These are phyloP conservation scores for Lasioglossum morio DNA, from an alignment of 2,888 invertebrate species.

Conservation along the genomic window DNA sequence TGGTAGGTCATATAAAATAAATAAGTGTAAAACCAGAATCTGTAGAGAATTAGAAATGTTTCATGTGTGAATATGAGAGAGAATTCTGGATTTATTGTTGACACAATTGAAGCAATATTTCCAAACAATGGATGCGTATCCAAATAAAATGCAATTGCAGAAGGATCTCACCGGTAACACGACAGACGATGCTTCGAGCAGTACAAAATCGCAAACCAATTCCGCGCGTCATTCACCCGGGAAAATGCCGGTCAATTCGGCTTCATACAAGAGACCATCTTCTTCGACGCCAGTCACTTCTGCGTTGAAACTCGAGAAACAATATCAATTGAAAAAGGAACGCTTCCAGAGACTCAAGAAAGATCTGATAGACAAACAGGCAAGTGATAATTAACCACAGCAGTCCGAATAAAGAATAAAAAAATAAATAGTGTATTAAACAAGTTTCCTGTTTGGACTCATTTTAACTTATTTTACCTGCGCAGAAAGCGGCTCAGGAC, in stretches of 20 bases:
- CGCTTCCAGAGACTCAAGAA: constrained; percentile 69
- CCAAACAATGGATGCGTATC: background rate
- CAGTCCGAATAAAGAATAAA: too few species aligned
- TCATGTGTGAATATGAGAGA: background rate
- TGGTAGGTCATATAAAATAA: background rate
- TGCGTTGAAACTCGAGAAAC: constrained; percentile 73
- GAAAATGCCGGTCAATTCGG: constrained; percentile 24
- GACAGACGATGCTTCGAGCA: constrained; percentile 33
- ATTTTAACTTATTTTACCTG: background rate
- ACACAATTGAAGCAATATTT: background rate
- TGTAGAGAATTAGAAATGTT: background rate
- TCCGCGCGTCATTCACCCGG: constrained; percentile 46
- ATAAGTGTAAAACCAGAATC: background rate
- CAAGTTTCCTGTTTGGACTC: background rate
- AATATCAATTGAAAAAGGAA: constrained; percentile 72
- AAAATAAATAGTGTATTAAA: too few species aligned
- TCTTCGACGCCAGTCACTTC: background rate
- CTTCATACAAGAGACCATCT: constrained; percentile 42
- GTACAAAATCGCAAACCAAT: constrained; percentile 53
- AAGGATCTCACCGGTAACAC: constrained; percentile 44
- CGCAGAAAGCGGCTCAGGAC: constrained; percentile 71
- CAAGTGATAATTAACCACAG: constrained; percentile 22
- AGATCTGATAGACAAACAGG: constrained; percentile 76
- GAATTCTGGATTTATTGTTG: background rate
- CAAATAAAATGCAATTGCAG: constrained; percentile 40